phyloP scores from a whole-genome alignment of 1,140 invertebrate genomes.

The Pseudomyrmex flavicornis region DNA sequence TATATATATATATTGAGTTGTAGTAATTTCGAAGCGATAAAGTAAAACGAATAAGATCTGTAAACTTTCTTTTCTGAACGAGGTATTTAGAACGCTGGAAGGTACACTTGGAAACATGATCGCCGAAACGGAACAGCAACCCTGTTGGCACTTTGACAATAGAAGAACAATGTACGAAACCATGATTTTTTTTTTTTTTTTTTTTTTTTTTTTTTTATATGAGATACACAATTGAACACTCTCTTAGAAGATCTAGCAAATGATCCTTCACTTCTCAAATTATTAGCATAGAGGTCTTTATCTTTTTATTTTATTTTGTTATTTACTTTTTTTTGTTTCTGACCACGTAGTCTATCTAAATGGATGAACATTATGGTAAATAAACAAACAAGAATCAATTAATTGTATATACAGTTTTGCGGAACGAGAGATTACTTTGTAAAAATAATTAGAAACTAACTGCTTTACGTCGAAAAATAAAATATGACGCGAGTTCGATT shows the following conservation, averaged over 20 bases:
- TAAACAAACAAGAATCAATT: not conserved
- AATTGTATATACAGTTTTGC: not conserved
- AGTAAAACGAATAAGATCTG: not conserved
- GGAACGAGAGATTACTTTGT: not conserved
- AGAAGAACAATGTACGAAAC: not conserved
- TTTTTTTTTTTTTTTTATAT: not conserved
- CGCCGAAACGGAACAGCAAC: slow-evolving; percentile 13
- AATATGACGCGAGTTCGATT: not conserved
- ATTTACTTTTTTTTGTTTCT: too few relatives aligned
- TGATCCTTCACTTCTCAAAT: too few relatives aligned
- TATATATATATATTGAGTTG: not conserved
- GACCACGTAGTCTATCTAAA: not conserved
- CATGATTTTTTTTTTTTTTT: too few relatives aligned
- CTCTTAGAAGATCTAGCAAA: too few relatives aligned
- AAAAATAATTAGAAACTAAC: not conserved
- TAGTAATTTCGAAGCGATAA: not conserved
- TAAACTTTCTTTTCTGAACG: slow-evolving; percentile 7
- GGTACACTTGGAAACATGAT: slow-evolving; percentile 37
- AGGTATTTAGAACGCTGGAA: slow-evolving; percentile 40
- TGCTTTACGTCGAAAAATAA: not conserved
- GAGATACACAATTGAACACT: too few relatives aligned
- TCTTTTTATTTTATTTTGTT: too few relatives aligned
- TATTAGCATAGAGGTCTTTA: too few relatives aligned
- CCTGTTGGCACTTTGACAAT: slow-evolving; percentile 43
- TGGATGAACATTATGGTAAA: not conserved